phyloP scores from a whole-genome alignment of 2,888 invertebrate species.

The Diogma glabrata region DNA sequence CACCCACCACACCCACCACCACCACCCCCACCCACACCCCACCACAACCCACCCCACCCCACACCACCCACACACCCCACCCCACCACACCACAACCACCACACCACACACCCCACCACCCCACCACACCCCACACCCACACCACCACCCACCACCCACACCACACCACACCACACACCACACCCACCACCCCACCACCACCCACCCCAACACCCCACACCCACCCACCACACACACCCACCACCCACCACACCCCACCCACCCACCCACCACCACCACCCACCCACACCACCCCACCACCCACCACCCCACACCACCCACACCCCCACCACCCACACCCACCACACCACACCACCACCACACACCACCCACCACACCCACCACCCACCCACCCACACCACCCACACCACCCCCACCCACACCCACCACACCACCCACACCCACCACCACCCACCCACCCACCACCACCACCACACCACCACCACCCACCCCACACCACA shows the following conservation, averaged over 20 bases:
- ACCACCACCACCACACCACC: conserved; percentile 20
- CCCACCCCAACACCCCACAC: conserved; percentile 9
- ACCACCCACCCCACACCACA: not conserved
- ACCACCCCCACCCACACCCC: conserved; percentile 1
- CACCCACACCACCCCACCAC: conserved; percentile 20
- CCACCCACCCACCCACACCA: conserved; percentile 17
- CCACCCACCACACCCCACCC: conserved; percentile 13
- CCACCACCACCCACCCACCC: conserved; percentile 21
- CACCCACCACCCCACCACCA: conserved; percentile 15
- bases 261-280: conserved; percentile 21
- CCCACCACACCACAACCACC: not conserved
- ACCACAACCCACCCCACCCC: conserved; percentile 16
- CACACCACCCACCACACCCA: conserved; percentile 14
- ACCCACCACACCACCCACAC: conserved; percentile 12
- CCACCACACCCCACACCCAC: conserved; percentile 22
- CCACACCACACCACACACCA: too few species aligned
- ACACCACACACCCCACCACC: conserved; percentile 18
- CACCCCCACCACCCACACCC: conserved; percentile 23
- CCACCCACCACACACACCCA: not conserved
- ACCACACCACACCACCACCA: conserved; percentile 16
- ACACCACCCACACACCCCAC: conserved; percentile 11
- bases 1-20: conserved; percentile 3
- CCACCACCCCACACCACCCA: not conserved
- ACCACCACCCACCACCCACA: conserved; percentile 20
- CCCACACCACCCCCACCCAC: not conserved